These are phyloP conservation scores for Achlya flavicornis DNA, from an alignment of 2,888 invertebrate genomes.

Conservation along the genomic window DNA sequence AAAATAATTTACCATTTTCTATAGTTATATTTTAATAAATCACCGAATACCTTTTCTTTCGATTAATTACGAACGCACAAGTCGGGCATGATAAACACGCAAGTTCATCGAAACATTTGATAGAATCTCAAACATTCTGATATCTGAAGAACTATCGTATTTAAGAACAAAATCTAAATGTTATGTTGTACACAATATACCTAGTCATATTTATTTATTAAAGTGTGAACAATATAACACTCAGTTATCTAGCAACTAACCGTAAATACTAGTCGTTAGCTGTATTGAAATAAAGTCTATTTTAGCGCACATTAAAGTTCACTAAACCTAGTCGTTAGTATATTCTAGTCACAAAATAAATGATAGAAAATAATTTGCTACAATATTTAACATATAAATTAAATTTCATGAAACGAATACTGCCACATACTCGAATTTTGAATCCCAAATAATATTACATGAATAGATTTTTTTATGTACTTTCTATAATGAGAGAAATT, in stretches of 20 bases:
- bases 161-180: not conserved
- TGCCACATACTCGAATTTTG: constrained; percentile 76
- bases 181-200: not conserved
- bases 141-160: not conserved
- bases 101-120: not conserved
- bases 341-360: constrained; percentile 15
- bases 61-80: not conserved
- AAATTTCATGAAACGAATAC: constrained; percentile 50
- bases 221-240: not conserved
- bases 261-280: constrained; percentile 39
- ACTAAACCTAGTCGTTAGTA: constrained; percentile 24
- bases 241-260: not conserved
- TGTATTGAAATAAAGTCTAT: constrained; percentile 33
- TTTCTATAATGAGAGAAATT: constrained; percentile 41
- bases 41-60: not conserved
- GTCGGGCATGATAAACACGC: not conserved
- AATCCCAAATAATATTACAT: constrained; percentile 44
- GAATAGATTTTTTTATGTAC: constrained; percentile 38
- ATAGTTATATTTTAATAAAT: not conserved
- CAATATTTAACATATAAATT: not conserved
- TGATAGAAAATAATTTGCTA: not conserved
- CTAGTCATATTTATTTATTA: not conserved
- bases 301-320: constrained; percentile 55
- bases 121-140: no score
- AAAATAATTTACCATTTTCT: not conserved